Conservation (phyloP, 2,888 invertebrate genomes). For the Pristionchus japonicus region DNA sequence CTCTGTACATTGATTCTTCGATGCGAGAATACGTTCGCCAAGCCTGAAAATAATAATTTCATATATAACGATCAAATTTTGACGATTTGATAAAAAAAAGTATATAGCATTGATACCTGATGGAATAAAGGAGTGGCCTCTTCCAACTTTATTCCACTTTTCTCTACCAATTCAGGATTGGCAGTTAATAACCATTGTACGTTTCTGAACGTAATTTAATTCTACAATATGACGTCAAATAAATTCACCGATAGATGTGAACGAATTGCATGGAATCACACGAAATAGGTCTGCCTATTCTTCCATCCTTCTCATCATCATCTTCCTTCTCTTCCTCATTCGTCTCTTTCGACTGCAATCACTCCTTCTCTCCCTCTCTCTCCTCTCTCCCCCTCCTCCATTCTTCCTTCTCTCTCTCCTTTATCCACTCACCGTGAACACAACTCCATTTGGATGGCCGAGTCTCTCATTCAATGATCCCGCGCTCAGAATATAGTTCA, state of each 20-base stretch:
- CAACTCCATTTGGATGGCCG: neutral
- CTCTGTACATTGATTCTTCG: slow-evolving; percentile 12
- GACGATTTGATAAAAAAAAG: neutral
- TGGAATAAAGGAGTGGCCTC: neutral
- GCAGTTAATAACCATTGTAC: neutral
- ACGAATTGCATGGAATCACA: slow-evolving; percentile 26
- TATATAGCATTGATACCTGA: neutral
- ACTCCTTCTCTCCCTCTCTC: neutral
- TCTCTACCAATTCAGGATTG: neutral
- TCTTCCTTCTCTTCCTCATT: neutral
- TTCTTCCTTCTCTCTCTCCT: too few relatives aligned
- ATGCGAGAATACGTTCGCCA: slow-evolving; percentile 16
- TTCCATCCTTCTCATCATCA: neutral
- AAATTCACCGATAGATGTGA: neutral
- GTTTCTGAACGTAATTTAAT: neutral
- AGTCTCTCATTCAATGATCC: neutral
- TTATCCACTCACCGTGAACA: neutral
- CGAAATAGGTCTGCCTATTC: neutral
- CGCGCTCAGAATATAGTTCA: neutral
- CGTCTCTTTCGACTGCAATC: slow-evolving; percentile 7
- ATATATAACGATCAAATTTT: neutral
- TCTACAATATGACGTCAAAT: neutral
- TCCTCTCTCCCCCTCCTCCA: neutral
- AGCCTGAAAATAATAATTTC: neutral
- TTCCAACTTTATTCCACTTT: neutral